Evolutionary conservation across 2,888 invertebrate species (phyloP).

Genomic region (Odontocerum albicorne): DNA sequence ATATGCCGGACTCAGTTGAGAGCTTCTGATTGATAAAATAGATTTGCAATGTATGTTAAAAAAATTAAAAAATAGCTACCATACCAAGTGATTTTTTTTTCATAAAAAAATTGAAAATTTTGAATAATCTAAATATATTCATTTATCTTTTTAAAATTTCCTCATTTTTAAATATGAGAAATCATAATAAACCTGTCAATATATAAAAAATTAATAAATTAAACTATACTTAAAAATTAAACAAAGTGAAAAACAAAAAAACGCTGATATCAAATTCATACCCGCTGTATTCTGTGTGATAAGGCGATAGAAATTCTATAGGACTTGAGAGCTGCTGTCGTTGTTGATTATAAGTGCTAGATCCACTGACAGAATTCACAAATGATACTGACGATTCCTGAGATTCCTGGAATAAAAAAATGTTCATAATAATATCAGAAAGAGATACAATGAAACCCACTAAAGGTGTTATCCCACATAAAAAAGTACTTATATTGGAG

Average conservation of each 20-base stretch:
- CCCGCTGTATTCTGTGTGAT: constrained; percentile 82
- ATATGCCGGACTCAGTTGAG: constrained; percentile 69
- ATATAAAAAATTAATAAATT: no score
- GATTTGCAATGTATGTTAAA: no score
- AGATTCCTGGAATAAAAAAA: constrained; percentile 60
- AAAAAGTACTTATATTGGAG: no score
- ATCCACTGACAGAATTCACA: constrained; percentile 50
- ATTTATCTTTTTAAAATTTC: no score
- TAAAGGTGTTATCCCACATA: no score
- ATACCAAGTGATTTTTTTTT: no score
- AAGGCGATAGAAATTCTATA: constrained; percentile 76
- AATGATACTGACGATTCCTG: constrained; percentile 70
- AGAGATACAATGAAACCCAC: no score
- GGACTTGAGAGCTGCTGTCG: constrained; percentile 58
- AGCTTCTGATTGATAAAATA: constrained; percentile 61
- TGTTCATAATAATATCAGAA: neutral
- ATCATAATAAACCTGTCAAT: no score
- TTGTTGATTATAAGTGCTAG: constrained; percentile 49
- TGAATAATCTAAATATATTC: no score
- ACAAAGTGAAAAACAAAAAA: neutral
- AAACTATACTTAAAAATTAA: no score
- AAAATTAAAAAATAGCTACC: constrained; percentile 20
- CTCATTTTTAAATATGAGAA: no score
- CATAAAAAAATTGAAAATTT: no score
- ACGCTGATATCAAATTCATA: constrained; percentile 45